Evolutionary conservation across 2,888 invertebrate species (phyloP).

Genomic region (Sinopyrophorus schimmeli): DNA sequence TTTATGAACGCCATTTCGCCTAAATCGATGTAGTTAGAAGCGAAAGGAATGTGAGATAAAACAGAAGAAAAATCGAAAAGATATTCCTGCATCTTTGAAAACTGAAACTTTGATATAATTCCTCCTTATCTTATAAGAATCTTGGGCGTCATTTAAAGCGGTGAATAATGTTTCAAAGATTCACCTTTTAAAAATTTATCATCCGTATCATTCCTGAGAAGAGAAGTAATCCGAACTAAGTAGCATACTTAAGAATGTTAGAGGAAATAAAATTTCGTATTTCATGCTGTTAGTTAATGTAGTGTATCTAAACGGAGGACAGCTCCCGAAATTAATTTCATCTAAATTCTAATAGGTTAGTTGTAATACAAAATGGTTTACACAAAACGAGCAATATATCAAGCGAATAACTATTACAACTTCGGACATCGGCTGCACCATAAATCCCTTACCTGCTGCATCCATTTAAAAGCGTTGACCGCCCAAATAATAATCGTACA

Average conservation of each 20-base stretch:
- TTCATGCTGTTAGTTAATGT: slow-evolving; percentile 14
- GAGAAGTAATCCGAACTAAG: too few relatives aligned
- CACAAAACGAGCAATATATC: slow-evolving; percentile 13
- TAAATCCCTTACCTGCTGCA: slow-evolving; percentile 17
- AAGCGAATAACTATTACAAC: slow-evolving; percentile 15
- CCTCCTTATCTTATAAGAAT: too few relatives aligned
- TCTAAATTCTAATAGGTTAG: slow-evolving; percentile 8
- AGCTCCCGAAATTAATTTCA: slow-evolving; percentile 15
- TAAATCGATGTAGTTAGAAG: too few relatives aligned
- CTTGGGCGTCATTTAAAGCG: too few relatives aligned
- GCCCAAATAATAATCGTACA: slow-evolving; percentile 9
- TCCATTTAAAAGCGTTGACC: slow-evolving; percentile 14
- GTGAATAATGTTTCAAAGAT: too few relatives aligned
- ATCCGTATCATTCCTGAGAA: too few relatives aligned
- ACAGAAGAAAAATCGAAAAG: too few relatives aligned
- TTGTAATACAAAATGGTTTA: slow-evolving; percentile 12
- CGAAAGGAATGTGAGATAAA: too few relatives aligned
- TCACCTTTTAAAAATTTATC: too few relatives aligned
- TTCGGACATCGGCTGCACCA: slow-evolving; percentile 6
- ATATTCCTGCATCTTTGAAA: too few relatives aligned
- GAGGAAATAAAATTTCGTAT: slow-evolving; percentile 11
- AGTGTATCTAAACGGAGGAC: slow-evolving; percentile 11
- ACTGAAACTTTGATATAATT: too few relatives aligned
- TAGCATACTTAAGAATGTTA: not conserved
- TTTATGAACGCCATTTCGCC: too few relatives aligned